Evolutionary conservation across 2,113 vertebrate genomes (phyloP).

Genomic region (Ginglymostoma cirratum): DNA sequence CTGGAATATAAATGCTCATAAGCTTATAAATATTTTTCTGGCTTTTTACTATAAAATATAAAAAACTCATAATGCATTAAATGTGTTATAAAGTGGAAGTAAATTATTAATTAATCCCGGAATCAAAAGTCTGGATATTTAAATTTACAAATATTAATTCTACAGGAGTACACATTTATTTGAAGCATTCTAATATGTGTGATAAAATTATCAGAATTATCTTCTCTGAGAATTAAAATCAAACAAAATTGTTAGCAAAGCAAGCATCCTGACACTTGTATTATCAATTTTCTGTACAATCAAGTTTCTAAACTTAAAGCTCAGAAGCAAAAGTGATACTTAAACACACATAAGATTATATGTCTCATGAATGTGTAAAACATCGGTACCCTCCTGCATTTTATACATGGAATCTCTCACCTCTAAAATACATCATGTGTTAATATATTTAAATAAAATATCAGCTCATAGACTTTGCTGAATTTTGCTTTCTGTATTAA

Average conservation of each 20-base stretch:
- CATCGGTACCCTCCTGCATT: background rate
- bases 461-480: background rate
- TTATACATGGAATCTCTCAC: background rate
- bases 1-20: background rate
- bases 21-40: background rate
- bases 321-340: background rate
- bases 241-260: background rate
- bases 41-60: background rate
- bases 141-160: background rate
- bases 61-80: background rate
- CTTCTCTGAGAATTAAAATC: background rate
- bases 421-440: background rate
- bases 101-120: background rate
- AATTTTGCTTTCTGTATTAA: background rate
- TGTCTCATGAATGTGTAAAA: background rate
- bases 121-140: background rate
- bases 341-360: background rate
- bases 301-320: background rate
- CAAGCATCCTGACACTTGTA: background rate
- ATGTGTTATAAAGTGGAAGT: background rate
- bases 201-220: background rate
- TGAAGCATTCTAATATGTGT: background rate
- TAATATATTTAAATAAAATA: background rate
- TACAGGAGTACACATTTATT: background rate
- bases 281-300: background rate